phyloP scores from a whole-genome alignment of 2,888 invertebrate species.

The Dione juno region DNA sequence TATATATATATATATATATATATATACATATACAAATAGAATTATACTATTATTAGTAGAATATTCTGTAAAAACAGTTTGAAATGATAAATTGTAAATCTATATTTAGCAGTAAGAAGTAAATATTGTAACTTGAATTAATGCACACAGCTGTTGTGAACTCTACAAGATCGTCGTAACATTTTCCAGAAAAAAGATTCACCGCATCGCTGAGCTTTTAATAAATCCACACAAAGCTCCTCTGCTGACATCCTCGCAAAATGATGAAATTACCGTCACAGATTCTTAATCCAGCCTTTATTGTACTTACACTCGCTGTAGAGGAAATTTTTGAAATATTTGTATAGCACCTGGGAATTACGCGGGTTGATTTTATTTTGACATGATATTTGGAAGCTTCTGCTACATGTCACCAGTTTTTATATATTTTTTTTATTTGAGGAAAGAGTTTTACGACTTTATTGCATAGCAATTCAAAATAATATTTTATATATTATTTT shows the following conservation, averaged over 20 bases:
- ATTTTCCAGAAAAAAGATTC: conserved; percentile 24
- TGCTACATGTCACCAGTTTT: no score
- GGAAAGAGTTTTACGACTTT: no score
- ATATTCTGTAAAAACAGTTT: no score
- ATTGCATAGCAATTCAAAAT: no score
- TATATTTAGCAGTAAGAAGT: background rate
- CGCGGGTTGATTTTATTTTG: background rate
- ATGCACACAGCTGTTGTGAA: conserved; percentile 24
- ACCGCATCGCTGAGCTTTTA: conserved; percentile 18
- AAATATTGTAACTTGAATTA: conserved; percentile 1
- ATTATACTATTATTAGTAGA: no score
- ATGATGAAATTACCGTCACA: conserved; percentile 33
- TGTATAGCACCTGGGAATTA: background rate
- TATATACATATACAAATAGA: no score
- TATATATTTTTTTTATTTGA: no score
- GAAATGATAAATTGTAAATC: background rate
- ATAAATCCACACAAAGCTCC: conserved; percentile 35
- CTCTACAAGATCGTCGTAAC: conserved; percentile 29
- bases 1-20: no score
- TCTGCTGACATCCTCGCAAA: conserved; percentile 26
- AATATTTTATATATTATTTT: no score
- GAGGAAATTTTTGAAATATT: conserved; percentile 20
- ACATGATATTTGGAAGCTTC: background rate
- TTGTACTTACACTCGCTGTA: conserved; percentile 3
- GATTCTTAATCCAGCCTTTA: conserved; percentile 19